phyloP scores from a whole-genome alignment of 2,113 vertebrate genomes.

The Craseonycteris thonglongyai region DNA sequence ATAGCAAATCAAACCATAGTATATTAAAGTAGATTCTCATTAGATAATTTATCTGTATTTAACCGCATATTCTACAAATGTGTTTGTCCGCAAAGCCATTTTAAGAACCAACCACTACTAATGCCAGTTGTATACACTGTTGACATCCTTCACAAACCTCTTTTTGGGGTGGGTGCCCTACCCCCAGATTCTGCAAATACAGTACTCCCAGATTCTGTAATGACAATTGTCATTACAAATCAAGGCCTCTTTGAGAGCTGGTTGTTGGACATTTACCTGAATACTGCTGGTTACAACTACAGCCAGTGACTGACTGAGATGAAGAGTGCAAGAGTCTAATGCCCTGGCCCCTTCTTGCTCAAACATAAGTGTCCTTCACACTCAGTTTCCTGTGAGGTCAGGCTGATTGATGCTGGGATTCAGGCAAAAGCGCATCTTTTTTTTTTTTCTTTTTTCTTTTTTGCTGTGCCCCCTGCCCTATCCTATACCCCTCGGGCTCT shows the following conservation, averaged over 20 bases:
- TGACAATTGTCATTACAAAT: background rate
- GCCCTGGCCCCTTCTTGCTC: background rate
- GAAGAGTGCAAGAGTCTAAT: fast-evolving
- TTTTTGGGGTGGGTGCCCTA: background rate
- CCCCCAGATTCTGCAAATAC: background rate
- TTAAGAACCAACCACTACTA: background rate
- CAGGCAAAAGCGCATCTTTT: background rate
- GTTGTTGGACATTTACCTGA: background rate
- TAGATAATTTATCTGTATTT: background rate
- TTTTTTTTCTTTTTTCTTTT: too few species aligned
- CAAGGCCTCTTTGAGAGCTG: background rate
- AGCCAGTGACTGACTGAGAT: fast-evolving
- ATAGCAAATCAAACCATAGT: background rate
- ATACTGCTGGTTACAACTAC: background rate
- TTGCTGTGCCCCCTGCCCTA: fast-evolving
- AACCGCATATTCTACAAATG: background rate
- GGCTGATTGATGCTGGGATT: fast-evolving
- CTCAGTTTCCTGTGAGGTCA: background rate
- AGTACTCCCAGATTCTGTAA: background rate
- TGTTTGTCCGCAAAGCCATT: background rate
- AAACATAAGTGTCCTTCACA: background rate
- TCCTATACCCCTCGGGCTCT: background rate
- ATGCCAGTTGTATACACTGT: too few species aligned
- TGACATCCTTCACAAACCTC: fast-evolving
- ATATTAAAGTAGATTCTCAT: background rate